Percentiles rank a stretch among this genome's conserved stretches.
Evolutionary conservation across 2,888 invertebrate genomes (phyloP).

Genomic region (Tholera decimalis): DNA sequence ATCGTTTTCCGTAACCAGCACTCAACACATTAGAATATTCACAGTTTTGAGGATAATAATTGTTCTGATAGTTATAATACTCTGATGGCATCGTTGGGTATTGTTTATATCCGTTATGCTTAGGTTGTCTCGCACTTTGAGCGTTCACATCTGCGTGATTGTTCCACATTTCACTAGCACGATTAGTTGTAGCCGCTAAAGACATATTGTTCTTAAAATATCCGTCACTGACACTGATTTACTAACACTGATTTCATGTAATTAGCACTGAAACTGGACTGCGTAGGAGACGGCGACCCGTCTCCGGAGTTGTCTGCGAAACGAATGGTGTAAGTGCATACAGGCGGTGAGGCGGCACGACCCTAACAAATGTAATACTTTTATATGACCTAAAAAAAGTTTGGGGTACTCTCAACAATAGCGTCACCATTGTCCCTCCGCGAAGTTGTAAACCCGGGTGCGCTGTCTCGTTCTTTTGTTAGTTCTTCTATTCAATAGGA

Average conservation of each 20-base stretch:
- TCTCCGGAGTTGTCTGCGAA: constrained; percentile 86
- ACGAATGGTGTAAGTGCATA: constrained; percentile 88
- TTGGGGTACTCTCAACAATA: constrained; percentile 91
- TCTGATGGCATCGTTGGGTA: constrained; percentile 73
- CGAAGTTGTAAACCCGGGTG: constrained; percentile 85
- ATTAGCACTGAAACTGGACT: constrained; percentile 74
- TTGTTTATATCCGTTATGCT: constrained; percentile 77
- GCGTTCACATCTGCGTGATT: constrained; percentile 78
- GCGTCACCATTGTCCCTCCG: constrained; percentile 89
- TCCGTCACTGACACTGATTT: constrained; percentile 71
- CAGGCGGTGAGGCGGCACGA: constrained; percentile 85
- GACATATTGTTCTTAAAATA: constrained; percentile 74
- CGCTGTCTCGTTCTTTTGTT: constrained; percentile 76
- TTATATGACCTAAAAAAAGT: constrained; percentile 91
- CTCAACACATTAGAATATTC: constrained; percentile 75
- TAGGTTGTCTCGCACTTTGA: constrained; percentile 78
- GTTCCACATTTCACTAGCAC: constrained; percentile 87
- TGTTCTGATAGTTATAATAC: constrained; percentile 79
- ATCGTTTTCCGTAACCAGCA: constrained; percentile 73
- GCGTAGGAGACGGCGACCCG: constrained; percentile 84
- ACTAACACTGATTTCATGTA: constrained; percentile 72
- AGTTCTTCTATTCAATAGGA: constrained; percentile 66
- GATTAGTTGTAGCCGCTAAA: constrained; percentile 81
- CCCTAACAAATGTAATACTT: constrained; percentile 90
- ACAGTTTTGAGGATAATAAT: constrained; percentile 76